Evolutionary conservation across 2,888 invertebrate genomes (phyloP).

Genomic region (Drosophila anomalipes): DNA sequence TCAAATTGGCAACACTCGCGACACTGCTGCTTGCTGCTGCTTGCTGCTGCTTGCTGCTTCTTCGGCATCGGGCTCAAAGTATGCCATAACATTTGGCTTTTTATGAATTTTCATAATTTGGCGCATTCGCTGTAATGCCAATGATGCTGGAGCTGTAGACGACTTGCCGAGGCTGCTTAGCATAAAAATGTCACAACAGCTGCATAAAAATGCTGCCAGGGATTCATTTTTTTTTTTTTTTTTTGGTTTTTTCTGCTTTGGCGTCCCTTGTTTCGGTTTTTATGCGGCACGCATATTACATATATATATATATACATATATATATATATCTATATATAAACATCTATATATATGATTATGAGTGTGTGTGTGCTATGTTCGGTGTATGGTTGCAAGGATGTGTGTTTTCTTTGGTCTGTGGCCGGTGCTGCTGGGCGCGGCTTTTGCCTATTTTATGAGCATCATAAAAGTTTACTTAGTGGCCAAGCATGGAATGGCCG

Average conservation of each 20-base stretch:
- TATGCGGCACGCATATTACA: constrained; percentile 67
- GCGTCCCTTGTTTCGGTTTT: constrained; percentile 56
- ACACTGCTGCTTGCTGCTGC: constrained; percentile 5
- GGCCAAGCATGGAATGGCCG: constrained; percentile 62
- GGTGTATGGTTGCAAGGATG: constrained; percentile 1
- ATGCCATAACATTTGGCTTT: constrained; percentile 78
- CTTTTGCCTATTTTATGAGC: constrained; percentile 78
- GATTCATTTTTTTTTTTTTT: constrained; percentile 35
- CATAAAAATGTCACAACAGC: constrained; percentile 80
- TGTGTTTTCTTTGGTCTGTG: constrained; percentile 8
- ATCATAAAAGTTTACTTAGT: constrained; percentile 78
- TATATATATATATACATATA: constrained; percentile 41
- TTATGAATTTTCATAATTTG: constrained; percentile 80
- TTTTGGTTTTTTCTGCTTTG: constrained; percentile 13
- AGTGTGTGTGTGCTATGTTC: constrained; percentile 29
- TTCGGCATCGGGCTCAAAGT: constrained; percentile 54
- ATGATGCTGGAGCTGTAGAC: constrained; percentile 6
- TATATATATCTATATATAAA: constrained; percentile 27
- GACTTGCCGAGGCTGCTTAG: constrained; percentile 60
- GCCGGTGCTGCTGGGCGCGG: constrained; percentile 39
- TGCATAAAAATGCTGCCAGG: constrained; percentile 72
- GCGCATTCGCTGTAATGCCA: constrained; percentile 51
- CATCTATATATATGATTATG: constrained; percentile 39
- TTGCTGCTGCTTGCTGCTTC: neutral
- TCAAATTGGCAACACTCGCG: constrained; percentile 62